phyloP scores from a whole-genome alignment of 2,888 invertebrate species.

The Formica aserva region DNA sequence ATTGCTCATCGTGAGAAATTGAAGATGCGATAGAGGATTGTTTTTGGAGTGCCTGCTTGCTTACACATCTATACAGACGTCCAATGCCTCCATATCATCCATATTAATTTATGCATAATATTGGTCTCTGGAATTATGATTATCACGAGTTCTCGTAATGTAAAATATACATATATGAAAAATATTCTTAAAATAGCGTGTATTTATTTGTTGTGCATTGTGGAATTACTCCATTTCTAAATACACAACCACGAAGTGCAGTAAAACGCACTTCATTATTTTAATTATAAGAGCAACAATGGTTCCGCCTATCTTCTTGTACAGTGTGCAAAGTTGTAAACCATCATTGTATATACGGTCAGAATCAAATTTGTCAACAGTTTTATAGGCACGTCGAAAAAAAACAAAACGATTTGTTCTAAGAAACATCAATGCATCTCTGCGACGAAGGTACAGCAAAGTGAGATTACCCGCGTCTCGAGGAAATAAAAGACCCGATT shows the following conservation, averaged over 20 bases:
- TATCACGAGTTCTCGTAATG: background rate
- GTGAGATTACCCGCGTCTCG: background rate
- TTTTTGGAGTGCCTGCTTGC: slow-evolving; percentile 49
- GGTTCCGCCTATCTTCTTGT: background rate
- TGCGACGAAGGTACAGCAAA: background rate
- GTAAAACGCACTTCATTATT: background rate
- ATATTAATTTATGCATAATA: background rate
- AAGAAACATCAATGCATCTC: background rate
- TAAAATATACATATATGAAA: background rate
- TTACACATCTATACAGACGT: slow-evolving; percentile 1
- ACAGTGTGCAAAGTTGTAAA: background rate
- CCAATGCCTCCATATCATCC: background rate
- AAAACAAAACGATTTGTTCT: background rate
- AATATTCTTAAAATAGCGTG: no score
- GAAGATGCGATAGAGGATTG: slow-evolving; percentile 49
- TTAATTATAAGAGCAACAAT: background rate
- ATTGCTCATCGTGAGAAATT: slow-evolving; percentile 48
- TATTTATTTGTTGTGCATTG: background rate
- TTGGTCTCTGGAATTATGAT: background rate
- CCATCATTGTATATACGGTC: background rate
- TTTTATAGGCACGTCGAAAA: background rate
- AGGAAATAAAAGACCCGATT: background rate
- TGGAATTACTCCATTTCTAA: background rate
- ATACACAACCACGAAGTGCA: background rate
- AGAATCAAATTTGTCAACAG: background rate